Percentiles rank a stretch among this genome's conserved stretches.
Evolutionary conservation across 2,888 invertebrate genomes (phyloP).

Genomic region (Idaea aversata): DNA sequence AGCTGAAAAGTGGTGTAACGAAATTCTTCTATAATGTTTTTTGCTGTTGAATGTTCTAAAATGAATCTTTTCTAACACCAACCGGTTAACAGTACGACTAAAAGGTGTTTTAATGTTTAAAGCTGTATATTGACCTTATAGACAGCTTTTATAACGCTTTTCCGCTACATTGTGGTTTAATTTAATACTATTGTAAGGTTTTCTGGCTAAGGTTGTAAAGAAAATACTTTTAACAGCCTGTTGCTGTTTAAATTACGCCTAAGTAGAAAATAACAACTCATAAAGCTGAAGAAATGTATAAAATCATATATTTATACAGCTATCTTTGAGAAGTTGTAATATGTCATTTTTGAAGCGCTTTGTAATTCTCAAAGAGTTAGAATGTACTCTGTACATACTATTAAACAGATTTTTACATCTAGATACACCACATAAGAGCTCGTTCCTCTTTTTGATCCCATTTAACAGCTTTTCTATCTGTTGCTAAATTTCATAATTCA

Average conservation of each 20-base stretch:
- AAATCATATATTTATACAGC: constrained; percentile 2
- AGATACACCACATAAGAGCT: constrained; percentile 23
- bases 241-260: constrained; percentile 8
- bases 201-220: neutral
- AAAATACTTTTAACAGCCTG: constrained; percentile 11
- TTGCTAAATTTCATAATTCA: too few relatives aligned
- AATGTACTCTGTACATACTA: constrained; percentile 56
- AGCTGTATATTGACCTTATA: too few relatives aligned
- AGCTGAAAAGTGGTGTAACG: neutral
- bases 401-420: constrained; percentile 70
- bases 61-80: too few relatives aligned
- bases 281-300: neutral
- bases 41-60: too few relatives aligned
- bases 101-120: too few relatives aligned
- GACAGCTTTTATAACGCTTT: too few relatives aligned
- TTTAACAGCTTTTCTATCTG: too few relatives aligned
- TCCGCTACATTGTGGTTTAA: too few relatives aligned
- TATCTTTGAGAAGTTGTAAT: neutral
- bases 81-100: too few relatives aligned
- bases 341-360: constrained; percentile 4
- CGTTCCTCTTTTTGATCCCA: too few relatives aligned
- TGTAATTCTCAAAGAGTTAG: neutral
- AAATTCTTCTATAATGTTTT: too few relatives aligned
- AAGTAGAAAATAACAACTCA: neutral
- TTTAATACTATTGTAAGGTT: neutral